Conservation (phyloP, 2,888 invertebrate species). For the Silvanus unidentatus region DNA sequence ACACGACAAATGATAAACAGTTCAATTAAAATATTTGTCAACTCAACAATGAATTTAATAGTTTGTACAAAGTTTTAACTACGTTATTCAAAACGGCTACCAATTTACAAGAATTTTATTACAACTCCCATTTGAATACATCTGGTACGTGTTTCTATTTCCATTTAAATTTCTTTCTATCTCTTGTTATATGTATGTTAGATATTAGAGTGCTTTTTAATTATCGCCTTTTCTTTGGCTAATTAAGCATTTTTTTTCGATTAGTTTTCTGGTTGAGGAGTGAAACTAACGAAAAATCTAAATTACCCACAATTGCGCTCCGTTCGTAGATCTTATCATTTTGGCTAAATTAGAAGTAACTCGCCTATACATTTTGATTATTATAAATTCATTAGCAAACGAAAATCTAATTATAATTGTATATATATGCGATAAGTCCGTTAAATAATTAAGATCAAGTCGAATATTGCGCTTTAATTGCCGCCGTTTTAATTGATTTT, state of each 20-base stretch:
- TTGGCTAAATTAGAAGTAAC: too few relatives aligned
- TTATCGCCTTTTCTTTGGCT: too few relatives aligned
- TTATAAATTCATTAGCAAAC: constrained; percentile 14
- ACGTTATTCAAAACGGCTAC: constrained; percentile 25
- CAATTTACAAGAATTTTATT: constrained; percentile 22
- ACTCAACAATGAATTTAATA: constrained; percentile 6
- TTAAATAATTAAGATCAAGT: neutral
- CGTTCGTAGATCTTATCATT: constrained; percentile 1
- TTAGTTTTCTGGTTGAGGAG: neutral
- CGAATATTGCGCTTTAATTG: neutral
- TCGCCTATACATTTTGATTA: constrained; percentile 15
- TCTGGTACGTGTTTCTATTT: constrained; percentile 25
- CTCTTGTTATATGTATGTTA: neutral
- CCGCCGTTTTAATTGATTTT: constrained; percentile 3
- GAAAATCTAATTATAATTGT: constrained; percentile 4
- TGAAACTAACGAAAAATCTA: too few relatives aligned
- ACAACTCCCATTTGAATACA: constrained; percentile 22
- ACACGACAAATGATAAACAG: constrained; percentile 23
- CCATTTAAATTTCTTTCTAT: neutral
- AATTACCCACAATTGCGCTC: too few relatives aligned
- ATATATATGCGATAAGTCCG: neutral
- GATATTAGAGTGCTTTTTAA: neutral
- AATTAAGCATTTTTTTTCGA: too few relatives aligned
- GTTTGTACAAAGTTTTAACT: constrained; percentile 16
- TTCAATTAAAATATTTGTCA: constrained; percentile 19